Conservation (phyloP, 2,113 vertebrate genomes). For the Menidia beryllina region DNA sequence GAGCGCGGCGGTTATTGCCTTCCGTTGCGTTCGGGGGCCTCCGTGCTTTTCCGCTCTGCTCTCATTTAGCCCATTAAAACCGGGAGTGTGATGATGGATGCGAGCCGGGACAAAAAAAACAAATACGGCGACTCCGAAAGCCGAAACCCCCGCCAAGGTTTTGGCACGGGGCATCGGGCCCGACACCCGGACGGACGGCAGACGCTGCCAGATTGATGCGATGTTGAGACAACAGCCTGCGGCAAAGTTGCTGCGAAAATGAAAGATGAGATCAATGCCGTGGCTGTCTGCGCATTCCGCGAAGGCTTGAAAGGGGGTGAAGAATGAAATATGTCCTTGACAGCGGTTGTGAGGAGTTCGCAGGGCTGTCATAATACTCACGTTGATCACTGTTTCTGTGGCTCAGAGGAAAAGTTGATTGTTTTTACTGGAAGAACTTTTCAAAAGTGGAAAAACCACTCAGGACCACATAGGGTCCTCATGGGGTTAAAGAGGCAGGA, state of each 20-base stretch:
- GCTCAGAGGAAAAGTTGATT: not conserved
- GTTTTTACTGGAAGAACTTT: not conserved
- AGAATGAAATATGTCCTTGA: slow-evolving; percentile 15
- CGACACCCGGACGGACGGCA: slow-evolving; percentile 25
- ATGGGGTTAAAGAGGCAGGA: too few species aligned
- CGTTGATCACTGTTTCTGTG: too few species aligned
- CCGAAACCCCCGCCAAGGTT: not conserved
- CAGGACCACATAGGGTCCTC: too few species aligned
- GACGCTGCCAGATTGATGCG: slow-evolving; percentile 46
- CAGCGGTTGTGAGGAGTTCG: slow-evolving; percentile 4
- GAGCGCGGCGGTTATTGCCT: slow-evolving; percentile 59
- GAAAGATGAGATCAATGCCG: slow-evolving; percentile 35
- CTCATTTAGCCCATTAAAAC: slow-evolving; percentile 57
- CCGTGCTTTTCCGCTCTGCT: slow-evolving; percentile 47
- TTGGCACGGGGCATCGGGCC: slow-evolving; percentile 6
- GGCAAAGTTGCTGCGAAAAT: slow-evolving; percentile 18
- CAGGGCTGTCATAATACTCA: slow-evolving; percentile 26
- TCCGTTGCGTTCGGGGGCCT: slow-evolving; percentile 53
- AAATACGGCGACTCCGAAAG: slow-evolving; percentile 19
- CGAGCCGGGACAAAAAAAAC: slow-evolving; percentile 37
- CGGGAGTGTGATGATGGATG: slow-evolving; percentile 41
- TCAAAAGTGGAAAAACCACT: too few species aligned
- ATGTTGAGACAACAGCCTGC: slow-evolving; percentile 46
- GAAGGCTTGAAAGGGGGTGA: slow-evolving; percentile 2
- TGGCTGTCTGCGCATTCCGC: slow-evolving; percentile 4